A percentile compares a stretch with the other conserved stretches of the same genome.
phyloP scores from a whole-genome alignment of 2,888 invertebrate species.

The Calameuta idolon region DNA sequence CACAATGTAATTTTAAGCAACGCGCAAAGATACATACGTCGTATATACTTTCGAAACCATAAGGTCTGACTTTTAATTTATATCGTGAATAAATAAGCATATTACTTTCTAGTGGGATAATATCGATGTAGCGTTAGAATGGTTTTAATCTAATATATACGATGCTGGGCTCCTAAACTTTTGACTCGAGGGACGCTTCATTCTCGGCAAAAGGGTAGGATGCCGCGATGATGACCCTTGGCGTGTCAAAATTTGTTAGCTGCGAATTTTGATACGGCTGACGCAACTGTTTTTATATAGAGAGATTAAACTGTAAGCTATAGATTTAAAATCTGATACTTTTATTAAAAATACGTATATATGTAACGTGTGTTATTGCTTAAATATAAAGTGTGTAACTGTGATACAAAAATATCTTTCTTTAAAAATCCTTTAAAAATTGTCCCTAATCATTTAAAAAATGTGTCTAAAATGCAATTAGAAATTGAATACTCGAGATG shows the following conservation, averaged over 20 bases:
- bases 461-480: background rate
- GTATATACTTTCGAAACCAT: slow-evolving; percentile 23
- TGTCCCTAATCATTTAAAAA: background rate
- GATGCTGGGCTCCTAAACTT: slow-evolving; percentile 18
- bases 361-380: slow-evolving; percentile 26
- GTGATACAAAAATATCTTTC: slow-evolving; percentile 31
- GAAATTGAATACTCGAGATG: background rate
- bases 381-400: slow-evolving; percentile 34
- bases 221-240: slow-evolving; percentile 21
- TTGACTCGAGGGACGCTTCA: slow-evolving; percentile 15
- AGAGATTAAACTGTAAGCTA: slow-evolving; percentile 13
- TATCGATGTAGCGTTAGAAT: slow-evolving; percentile 11
- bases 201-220: slow-evolving; percentile 18
- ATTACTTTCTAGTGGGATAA: slow-evolving; percentile 19
- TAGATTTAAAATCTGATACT: slow-evolving; percentile 11
- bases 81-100: slow-evolving; percentile 17
- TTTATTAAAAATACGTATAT: slow-evolving; percentile 14
- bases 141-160: slow-evolving; percentile 11
- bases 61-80: slow-evolving; percentile 28
- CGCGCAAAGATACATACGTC: slow-evolving; percentile 17
- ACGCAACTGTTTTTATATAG: slow-evolving; percentile 20
- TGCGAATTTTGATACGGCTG: slow-evolving; percentile 22
- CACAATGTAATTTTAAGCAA: slow-evolving; percentile 9
- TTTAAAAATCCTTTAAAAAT: background rate
- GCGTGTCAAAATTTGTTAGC: slow-evolving; percentile 22